Percentiles rank a stretch among this genome's conserved stretches.
Evolutionary conservation across 2,113 vertebrate genomes (phyloP).

Genomic region (Tyrannus savana): DNA sequence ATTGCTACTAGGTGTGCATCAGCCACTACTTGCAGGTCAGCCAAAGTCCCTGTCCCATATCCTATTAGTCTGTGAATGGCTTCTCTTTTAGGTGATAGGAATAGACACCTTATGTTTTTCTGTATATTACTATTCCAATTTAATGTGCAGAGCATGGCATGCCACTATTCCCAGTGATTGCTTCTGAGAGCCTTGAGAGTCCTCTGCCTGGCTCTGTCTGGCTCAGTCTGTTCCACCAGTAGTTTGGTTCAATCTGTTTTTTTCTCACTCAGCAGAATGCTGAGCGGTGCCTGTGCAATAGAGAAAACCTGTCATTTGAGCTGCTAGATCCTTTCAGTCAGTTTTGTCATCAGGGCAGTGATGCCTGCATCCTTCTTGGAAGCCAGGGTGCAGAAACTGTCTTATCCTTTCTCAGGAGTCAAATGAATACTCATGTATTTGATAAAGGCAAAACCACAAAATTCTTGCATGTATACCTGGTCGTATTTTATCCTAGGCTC

Average conservation of each 20-base stretch:
- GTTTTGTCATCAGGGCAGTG: background rate
- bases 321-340: background rate
- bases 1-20: background rate
- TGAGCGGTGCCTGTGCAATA: background rate
- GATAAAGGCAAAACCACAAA: background rate
- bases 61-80: background rate
- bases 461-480: background rate
- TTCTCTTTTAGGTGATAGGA: background rate
- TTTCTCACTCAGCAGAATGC: background rate
- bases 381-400: background rate
- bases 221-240: background rate
- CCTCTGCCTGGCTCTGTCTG: background rate
- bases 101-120: background rate
- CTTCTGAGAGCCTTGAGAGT: background rate
- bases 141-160: background rate
- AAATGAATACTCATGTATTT: background rate
- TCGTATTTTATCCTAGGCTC: background rate
- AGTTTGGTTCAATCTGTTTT: fast-evolving
- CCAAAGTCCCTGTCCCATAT: background rate
- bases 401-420: background rate
- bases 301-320: background rate
- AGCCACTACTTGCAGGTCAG: background rate
- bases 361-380: background rate
- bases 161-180: fast-evolving
- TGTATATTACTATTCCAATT: background rate